Percentiles rank a stretch among this genome's conserved stretches.
Evolutionary conservation across 2,797 vertebrate genomes (phyloP).

Genomic region (Hafferia zeledoni): DNA sequence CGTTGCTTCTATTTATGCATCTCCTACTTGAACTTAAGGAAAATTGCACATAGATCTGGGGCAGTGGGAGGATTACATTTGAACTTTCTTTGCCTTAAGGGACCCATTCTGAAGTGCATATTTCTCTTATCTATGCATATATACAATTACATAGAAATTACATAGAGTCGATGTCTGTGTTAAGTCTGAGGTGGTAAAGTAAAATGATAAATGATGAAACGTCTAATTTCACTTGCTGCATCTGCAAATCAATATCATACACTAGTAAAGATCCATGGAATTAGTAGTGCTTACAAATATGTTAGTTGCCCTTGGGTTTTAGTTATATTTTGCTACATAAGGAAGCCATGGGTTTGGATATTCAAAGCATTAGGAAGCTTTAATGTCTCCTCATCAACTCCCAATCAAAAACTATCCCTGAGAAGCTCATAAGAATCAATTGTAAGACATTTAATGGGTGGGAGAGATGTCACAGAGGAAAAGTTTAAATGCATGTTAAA

Average conservation of each 20-base stretch:
- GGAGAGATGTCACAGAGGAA: background rate
- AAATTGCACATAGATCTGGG: background rate
- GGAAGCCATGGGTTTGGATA: background rate
- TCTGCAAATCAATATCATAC: background rate
- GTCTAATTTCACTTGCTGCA: background rate
- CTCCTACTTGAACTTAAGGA: background rate
- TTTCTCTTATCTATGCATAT: background rate
- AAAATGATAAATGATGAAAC: background rate
- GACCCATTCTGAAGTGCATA: background rate
- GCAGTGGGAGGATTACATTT: background rate
- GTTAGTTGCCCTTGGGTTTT: background rate
- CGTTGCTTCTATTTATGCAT: constrained; percentile 1
- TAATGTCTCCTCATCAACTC: background rate
- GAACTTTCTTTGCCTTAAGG: background rate
- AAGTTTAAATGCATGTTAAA: background rate
- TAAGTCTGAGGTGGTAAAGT: background rate
- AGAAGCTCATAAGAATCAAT: background rate
- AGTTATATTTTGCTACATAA: background rate
- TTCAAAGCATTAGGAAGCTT: background rate
- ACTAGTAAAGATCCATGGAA: background rate
- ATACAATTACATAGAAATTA: background rate
- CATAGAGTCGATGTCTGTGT: background rate
- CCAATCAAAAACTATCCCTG: background rate
- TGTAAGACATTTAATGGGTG: background rate
- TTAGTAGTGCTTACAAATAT: background rate